Evolutionary conservation across 2,888 invertebrate genomes (phyloP).

Genomic region (Dolichomitus sp.): DNA sequence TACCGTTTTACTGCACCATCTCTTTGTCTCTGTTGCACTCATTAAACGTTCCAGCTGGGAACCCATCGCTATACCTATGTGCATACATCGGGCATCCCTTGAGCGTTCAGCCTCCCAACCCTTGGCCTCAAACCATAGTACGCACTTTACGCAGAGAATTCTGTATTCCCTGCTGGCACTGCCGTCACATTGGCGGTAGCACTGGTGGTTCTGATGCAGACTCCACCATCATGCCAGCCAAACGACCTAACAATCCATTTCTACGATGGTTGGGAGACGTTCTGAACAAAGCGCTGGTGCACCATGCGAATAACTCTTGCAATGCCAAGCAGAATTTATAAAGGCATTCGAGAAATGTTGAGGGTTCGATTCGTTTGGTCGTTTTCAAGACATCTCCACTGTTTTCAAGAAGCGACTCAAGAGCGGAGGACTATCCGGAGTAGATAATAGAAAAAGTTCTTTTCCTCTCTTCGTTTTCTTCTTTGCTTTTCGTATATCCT

Average conservation of each 20-base stretch:
- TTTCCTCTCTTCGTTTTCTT: constrained; percentile 29
- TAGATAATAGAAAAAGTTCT: constrained; percentile 62
- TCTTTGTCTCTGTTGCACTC: constrained; percentile 48
- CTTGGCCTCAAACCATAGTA: constrained; percentile 14
- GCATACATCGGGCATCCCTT: constrained; percentile 49
- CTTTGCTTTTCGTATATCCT: constrained; percentile 40
- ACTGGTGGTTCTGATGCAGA: background rate
- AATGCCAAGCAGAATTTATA: constrained; percentile 26
- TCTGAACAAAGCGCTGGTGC: background rate
- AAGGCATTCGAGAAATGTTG: constrained; percentile 21
- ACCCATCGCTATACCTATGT: constrained; percentile 52
- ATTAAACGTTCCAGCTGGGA: constrained; percentile 47
- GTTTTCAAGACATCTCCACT: constrained; percentile 39
- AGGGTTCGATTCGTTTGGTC: constrained; percentile 36
- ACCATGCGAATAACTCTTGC: constrained; percentile 26
- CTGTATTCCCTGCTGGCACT: constrained; percentile 19
- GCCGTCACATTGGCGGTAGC: constrained; percentile 12
- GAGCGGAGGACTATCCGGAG: constrained; percentile 19
- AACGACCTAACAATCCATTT: constrained; percentile 32
- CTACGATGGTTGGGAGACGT: background rate
- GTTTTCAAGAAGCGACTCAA: constrained; percentile 37
- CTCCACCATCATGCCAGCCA: background rate
- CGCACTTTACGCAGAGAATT: constrained; percentile 42
- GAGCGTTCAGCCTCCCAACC: constrained; percentile 1
- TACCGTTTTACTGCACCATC: constrained; percentile 67